phyloP scores from a whole-genome alignment of 2,888 invertebrate genomes.

The Cephus sareptanus region DNA sequence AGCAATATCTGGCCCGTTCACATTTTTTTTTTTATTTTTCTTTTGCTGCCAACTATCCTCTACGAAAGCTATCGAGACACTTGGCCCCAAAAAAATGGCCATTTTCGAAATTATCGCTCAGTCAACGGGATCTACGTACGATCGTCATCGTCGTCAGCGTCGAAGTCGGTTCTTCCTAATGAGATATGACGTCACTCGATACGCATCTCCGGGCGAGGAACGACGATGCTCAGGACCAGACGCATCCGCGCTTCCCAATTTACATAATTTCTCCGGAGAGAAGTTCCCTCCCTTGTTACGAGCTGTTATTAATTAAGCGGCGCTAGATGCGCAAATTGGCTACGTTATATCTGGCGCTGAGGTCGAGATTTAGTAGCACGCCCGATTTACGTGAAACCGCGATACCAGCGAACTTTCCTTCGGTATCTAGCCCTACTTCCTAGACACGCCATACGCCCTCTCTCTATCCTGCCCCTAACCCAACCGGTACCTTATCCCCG shows the following conservation, averaged over 20 bases:
- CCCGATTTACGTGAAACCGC: neutral
- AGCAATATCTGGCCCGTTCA: neutral
- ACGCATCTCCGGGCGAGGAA: neutral
- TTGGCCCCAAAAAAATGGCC: neutral
- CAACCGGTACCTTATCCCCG: neutral
- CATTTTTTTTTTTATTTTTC: neutral
- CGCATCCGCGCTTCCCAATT: conserved; percentile 22
- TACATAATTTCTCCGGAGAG: conserved; percentile 23
- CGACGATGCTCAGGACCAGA: conserved; percentile 3
- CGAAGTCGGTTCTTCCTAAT: conserved; percentile 9
- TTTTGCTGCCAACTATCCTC: neutral
- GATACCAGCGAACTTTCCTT: neutral
- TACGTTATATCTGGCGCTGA: neutral
- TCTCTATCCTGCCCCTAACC: neutral
- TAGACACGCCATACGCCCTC: neutral
- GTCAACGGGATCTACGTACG: neutral
- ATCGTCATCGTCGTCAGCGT: neutral
- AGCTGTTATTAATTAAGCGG: conserved; percentile 3
- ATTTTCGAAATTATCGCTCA: neutral
- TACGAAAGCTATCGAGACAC: neutral
- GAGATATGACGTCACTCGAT: conserved; percentile 27
- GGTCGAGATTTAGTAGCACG: neutral
- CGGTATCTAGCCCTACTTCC: neutral
- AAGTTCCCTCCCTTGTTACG: conserved; percentile 22
- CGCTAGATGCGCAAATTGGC: neutral